Base-by-base conservation (phyloP, 2,113 vertebrate species). In the Corvus cornix region DNA sequence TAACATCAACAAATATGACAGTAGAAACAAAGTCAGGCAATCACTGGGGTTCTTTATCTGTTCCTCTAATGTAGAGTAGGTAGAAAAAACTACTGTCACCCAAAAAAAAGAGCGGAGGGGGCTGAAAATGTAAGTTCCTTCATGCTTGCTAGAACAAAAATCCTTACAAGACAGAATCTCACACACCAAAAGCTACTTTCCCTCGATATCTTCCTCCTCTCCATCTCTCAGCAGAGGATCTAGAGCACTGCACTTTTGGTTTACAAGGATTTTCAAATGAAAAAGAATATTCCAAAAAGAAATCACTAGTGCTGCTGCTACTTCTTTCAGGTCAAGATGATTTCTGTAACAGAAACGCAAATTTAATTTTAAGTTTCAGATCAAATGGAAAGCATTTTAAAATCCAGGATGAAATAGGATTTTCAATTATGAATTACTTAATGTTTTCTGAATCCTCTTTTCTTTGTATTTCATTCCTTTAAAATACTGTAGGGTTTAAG, bases 1-100 rank as follows among this genome's bases (percentile, higher is more conserved):
- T 90, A 91, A 49, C 48, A 93, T 70, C 77, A 77, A 77, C 91
- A 86, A 75, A 93, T 59, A 52, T n/a, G 68, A 80, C 75, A 84
- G 85, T 7, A 63, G 39, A 43, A 93, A 70, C 23, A 90, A 95
- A 89, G 82, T 27, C 70, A 69, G 63, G 35, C 43, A 56, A 33
- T 76, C 62, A 44, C 43, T 39, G 27, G 26, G 9, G 21, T 30
- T 72, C 35, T 87, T 93, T 87, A 67, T 74, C 55, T 74, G 12
- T 76, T 90, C 43, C 23, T n/a, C n/a, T 70, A 51, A 58, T 20
- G 13, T 7, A 43, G 62, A 79, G 15, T 31, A 93, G 30, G 53
- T 11, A 60, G n/a, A 73, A 28, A 51, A 88, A 79, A 62, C 26
- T 67, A 41, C 7, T 31, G 43, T 18, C 22, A 87, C 24, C 27